Base-by-base conservation (phyloP, 2,888 invertebrate genomes). In the Eristalis intricaria region DNA sequence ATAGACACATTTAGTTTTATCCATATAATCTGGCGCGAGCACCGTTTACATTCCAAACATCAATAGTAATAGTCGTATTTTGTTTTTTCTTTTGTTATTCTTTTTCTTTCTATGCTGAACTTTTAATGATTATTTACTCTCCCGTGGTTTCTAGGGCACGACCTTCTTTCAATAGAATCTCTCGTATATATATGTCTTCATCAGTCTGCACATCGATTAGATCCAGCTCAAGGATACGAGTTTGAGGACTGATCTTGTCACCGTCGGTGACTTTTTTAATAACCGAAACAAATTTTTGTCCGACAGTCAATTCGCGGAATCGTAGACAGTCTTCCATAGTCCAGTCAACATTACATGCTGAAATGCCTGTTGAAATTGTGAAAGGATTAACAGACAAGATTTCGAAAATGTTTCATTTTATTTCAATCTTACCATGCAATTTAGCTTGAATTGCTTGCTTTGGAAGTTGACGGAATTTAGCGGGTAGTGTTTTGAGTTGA, bases 141-240 rank as follows among this genome's bases (percentile, higher is more conserved):
- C 50, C 70, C 38, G 7, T 74, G 68, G 68, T 73, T 64, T 80
- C 83, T 50, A 90, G 90, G 75, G 95, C 96, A 89, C 95, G 94
- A 23, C 95, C 94, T 91, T 95, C 95, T 1, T 94, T 93, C 13
- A 96, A 94, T 78, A 97, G 93, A 89, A 95, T 93, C 86, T 95
- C 93, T 90, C 95, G 95, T 63, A 97, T 94, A 90, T 95, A 94
- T 61, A 96, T 92, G 90, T 97, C 96, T 56, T 95, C 94, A 7
- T 94, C 94, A 0, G 95, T 95, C 40, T 95, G 94, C 0, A 96
- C 96, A 90, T 97, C 97, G 76, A 97, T 95, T 56, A 97, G 94
- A 89, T 95, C 94, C 77, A 97, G 92, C 29, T 95, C 95, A 32
- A 97, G 92, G 38, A 96, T 93, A 0, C 94, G 94, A 82, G 96